Conservation (phyloP, 37 sponge, comb jelly and placozoan species). For the Chondrosia reniformis region DNA sequence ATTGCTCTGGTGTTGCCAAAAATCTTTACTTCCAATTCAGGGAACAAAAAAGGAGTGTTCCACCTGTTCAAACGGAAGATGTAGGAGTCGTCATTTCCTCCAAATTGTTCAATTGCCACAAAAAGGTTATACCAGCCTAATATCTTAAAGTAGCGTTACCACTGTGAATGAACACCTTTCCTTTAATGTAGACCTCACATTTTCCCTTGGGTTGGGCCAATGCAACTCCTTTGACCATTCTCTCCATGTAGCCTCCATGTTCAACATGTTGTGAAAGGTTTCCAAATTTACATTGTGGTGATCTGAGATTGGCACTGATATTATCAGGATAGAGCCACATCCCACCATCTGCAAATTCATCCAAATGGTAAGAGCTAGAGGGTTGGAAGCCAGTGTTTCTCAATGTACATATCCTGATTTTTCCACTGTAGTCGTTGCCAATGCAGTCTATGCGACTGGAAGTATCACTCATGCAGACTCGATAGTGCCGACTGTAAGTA, state of each 20-base stretch:
- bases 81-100: background rate
- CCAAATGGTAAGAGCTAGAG: background rate
- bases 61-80: slow-evolving; percentile 42
- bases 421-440: no score
- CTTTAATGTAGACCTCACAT: slow-evolving; percentile 47
- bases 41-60: slow-evolving; percentile 27
- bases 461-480: slow-evolving; percentile 32
- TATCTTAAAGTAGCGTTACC: slow-evolving; percentile 61
- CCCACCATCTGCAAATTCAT: background rate
- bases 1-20: slow-evolving; percentile 36
- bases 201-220: background rate
- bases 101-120: slow-evolving; percentile 28
- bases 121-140: slow-evolving; percentile 50
- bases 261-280: background rate
- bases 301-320: background rate
- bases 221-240: background rate
- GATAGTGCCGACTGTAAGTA: slow-evolving; percentile 21
- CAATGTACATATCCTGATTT: slow-evolving; percentile 47
- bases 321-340: background rate
- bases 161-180: slow-evolving; percentile 36
- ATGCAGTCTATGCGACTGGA: no score
- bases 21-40: slow-evolving; percentile 46
- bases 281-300: no score
- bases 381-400: slow-evolving; percentile 25
- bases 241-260: slow-evolving; percentile 33